Evolutionary conservation across 2,888 invertebrate genomes (phyloP), one percentile per base, ranked within the genome.

Genomic region (Caenorhabditis japonica): DNA sequence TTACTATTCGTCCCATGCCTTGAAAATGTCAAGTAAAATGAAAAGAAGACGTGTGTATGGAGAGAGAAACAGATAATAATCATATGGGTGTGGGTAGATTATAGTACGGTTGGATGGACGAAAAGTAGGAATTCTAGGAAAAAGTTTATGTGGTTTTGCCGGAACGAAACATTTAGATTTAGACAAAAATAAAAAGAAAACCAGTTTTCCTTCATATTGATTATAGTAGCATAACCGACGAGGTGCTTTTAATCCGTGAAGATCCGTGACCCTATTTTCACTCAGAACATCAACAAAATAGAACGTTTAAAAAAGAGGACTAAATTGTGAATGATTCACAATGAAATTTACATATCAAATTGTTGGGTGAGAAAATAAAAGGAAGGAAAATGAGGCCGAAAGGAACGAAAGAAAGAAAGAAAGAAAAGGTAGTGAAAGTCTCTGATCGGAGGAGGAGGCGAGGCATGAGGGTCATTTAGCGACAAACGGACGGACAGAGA

Each of bases 401-500:
- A 15, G 51, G 55, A 49, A 30, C 4, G 23, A 44, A 58, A 44
- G 46, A 17, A 39, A 52, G 30, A 53, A 47, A 43, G n/a, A n/a
- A n/a, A n/a, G n/a, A 21, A 15, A 15, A 7, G 49, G n/a, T 25
- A 55, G 66, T 41, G 69, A 69, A 69, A 69, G 69, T 30, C 30
- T 69, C 69, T 58, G 64, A 64, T 64, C 56, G 64, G 60, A n/a
- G n/a, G n/a, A n/a, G n/a, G n/a, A n/a, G n/a, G n/a, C 30, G 30
- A 30, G 58, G 68, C 59, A 58, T 59, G 59, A 70, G 70, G 70
- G 70, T 70, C 70, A 70, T 70, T 61, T 51, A 55, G 47, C 41
- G 61, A 53, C 68, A 69, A 59, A 69, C 68, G 70, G 55, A 47
- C 25, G 33, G 30, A 15, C 8, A 25, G 34, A 52, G 51, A 43